These are phyloP conservation scores for Masnerella sp. DNA, from an alignment of 2,888 invertebrate genomes.

Conservation along the genomic window DNA sequence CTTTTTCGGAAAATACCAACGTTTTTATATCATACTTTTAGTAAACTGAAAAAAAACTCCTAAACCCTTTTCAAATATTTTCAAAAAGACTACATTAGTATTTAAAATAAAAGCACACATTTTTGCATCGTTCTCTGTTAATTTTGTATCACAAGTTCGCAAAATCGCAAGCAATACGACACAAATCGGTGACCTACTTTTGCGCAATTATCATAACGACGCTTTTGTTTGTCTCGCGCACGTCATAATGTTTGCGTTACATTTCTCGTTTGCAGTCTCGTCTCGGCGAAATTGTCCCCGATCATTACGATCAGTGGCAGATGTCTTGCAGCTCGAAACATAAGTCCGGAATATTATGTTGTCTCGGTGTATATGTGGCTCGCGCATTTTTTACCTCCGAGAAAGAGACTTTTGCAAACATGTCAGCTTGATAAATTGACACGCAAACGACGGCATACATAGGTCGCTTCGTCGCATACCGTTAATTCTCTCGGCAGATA, in stretches of 20 bases:
- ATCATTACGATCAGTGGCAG: conserved; percentile 55
- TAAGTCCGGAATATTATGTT: conserved; percentile 56
- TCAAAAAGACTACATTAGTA: too few species aligned
- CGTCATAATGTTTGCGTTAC: conserved; percentile 42
- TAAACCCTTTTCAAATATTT: too few species aligned
- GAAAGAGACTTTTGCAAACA: conserved; percentile 58
- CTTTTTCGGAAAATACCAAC: too few species aligned
- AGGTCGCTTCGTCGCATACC: conserved; percentile 56
- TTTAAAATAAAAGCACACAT: too few species aligned
- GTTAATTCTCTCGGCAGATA: conserved; percentile 57
- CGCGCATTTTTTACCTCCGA: conserved; percentile 46
- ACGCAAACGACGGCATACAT: conserved; percentile 59
- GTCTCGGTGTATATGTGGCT: conserved; percentile 42
- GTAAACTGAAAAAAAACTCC: too few species aligned
- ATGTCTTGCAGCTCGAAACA: conserved; percentile 50
- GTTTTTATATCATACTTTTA: too few species aligned
- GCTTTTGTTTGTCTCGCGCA: conserved; percentile 28
- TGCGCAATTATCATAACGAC: conserved; percentile 27
- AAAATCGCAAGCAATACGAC: too few species aligned
- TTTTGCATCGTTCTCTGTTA: too few species aligned
- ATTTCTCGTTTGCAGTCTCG: conserved; percentile 50
- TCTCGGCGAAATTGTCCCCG: conserved; percentile 37
- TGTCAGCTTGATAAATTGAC: conserved; percentile 59
- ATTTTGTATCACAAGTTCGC: too few species aligned
- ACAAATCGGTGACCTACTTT: conserved; percentile 30